Percentiles rank a stretch among this genome's conserved stretches.
Evolutionary conservation across 2,888 invertebrate genomes (phyloP).

Genomic region (Crocallis elinguaria): DNA sequence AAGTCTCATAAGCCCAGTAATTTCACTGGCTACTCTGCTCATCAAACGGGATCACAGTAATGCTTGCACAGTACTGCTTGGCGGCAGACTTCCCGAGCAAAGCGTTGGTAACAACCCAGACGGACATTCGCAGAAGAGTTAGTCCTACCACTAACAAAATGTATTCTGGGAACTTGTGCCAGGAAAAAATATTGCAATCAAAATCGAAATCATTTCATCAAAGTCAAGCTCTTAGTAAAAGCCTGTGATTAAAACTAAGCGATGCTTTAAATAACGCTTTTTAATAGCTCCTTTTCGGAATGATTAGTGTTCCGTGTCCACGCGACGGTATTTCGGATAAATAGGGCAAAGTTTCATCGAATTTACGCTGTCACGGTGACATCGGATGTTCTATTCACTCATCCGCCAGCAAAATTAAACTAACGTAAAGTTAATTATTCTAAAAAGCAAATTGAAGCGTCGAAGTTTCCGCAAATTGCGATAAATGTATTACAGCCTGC

Average conservation of each 20-base stretch:
- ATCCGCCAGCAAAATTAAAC: constrained; percentile 9
- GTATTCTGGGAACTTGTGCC: not conserved
- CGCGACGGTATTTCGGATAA: not conserved
- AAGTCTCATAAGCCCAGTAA: no score
- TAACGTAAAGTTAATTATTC: constrained; percentile 17
- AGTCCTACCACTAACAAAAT: no score
- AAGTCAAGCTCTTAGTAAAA: not conserved
- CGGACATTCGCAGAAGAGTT: no score
- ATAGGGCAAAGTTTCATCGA: not conserved
- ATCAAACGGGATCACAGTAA: no score
- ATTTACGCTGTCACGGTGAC: constrained; percentile 8
- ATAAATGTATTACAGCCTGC: constrained; percentile 32
- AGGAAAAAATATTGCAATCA: not conserved
- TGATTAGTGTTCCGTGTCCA: constrained; percentile 1
- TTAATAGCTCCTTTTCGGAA: not conserved
- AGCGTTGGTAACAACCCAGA: no score
- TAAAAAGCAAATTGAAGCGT: constrained; percentile 13
- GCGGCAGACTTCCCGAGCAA: no score
- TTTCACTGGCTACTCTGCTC: no score
- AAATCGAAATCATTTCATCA: not conserved
- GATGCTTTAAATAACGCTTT: constrained; percentile 6
- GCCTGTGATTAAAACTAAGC: not conserved
- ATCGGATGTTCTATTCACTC: not conserved
- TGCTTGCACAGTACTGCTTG: no score
- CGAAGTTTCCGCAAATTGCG: constrained; percentile 29